Percentiles rank a stretch among this genome's conserved stretches.
These are phyloP conservation scores for Theonella swinhoei DNA, from an alignment of 37 sponge, comb jelly and placozoan species.

Conservation along the genomic window DNA sequence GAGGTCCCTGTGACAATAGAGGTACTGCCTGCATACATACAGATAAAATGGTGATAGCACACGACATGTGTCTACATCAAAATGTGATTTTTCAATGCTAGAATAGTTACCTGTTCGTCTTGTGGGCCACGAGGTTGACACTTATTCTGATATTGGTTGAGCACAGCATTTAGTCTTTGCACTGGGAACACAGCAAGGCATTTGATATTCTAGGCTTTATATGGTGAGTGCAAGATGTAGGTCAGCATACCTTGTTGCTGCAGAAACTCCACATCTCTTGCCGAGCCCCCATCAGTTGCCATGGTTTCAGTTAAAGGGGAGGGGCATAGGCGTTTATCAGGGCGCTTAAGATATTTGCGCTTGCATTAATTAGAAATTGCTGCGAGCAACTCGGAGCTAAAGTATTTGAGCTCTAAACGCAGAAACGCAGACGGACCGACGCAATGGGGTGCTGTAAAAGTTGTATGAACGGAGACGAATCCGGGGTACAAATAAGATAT, in stretches of 20 bases:
- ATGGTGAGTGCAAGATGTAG: not conserved
- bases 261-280: not conserved
- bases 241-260: not conserved
- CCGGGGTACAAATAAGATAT: not conserved
- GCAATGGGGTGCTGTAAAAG: not conserved
- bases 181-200: slow-evolving; percentile 29
- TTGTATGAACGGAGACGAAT: not conserved
- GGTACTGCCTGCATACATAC: not conserved
- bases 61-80: not conserved
- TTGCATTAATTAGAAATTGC: not conserved
- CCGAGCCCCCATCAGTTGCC: too few species aligned
- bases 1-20: slow-evolving; percentile 23
- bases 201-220: not conserved
- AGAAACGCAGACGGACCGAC: too few species aligned
- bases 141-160: slow-evolving; percentile 64
- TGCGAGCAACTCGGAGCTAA: too few species aligned
- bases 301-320: not conserved
- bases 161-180: slow-evolving; percentile 65
- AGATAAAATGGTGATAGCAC: not conserved
- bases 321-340: too few species aligned
- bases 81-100: not conserved
- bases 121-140: slow-evolving; percentile 36
- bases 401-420: too few species aligned
- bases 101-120: not conserved
- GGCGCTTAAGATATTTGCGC: too few species aligned